These are phyloP conservation scores for Diplolepis rosae DNA, from an alignment of 2,888 invertebrate genomes.

Conservation along the genomic window DNA sequence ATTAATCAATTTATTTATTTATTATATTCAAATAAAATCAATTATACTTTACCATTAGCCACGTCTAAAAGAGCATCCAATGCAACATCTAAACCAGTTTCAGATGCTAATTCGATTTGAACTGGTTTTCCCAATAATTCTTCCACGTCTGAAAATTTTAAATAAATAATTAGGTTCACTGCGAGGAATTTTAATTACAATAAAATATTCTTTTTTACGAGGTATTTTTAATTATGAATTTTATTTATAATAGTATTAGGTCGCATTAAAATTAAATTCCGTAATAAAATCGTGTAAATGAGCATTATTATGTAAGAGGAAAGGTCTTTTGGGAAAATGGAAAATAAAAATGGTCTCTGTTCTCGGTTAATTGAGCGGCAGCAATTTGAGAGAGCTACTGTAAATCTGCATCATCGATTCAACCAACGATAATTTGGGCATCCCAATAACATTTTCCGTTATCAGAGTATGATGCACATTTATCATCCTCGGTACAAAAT, in stretches of 20 bases:
- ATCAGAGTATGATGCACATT: conserved; percentile 50
- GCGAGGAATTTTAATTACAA: too few species aligned
- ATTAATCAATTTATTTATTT: too few species aligned
- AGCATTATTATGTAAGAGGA: too few species aligned
- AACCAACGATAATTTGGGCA: conserved; percentile 52
- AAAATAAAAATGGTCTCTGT: not conserved
- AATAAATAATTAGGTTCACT: too few species aligned
- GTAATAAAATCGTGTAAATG: not conserved
- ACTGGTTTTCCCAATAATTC: conserved; percentile 85
- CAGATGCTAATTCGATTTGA: conserved; percentile 82
- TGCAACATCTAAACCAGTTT: conserved; percentile 85
- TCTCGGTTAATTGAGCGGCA: not conserved
- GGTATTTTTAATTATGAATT: too few species aligned
- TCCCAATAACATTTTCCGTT: conserved; percentile 50
- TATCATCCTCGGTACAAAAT: conserved; percentile 30
- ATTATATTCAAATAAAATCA: too few species aligned
- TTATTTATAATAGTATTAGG: too few species aligned
- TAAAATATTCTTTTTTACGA: too few species aligned
- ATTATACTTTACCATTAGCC: conserved; percentile 80
- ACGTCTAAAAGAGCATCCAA: conserved; percentile 83
- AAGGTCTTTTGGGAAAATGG: too few species aligned
- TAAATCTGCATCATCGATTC: conserved; percentile 55
- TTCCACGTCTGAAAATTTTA: conserved; percentile 82
- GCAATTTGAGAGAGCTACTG: conserved; percentile 33
- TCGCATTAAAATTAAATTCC: not conserved